Conservation (phyloP, 2,888 invertebrate species). For the Vandiemenella viatica region DNA sequence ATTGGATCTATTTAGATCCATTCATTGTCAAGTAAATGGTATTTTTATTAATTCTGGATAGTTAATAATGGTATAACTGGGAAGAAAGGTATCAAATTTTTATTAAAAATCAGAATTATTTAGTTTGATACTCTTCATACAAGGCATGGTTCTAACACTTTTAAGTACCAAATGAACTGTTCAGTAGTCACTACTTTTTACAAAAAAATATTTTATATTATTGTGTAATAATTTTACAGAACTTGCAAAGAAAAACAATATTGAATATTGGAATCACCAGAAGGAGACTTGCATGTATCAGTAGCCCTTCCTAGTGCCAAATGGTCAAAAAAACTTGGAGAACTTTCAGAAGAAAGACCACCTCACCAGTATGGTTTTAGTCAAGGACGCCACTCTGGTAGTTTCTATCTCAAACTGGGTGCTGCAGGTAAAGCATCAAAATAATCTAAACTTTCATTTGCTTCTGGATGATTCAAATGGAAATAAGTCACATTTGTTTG, state of each 20-base stretch:
- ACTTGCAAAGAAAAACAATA: conserved; percentile 7
- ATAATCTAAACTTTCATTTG: background rate
- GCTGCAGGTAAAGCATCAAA: conserved; percentile 54
- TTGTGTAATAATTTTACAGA: background rate
- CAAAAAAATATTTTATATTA: no score
- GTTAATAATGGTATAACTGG: no score
- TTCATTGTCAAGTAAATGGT: no score
- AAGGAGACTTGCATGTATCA: conserved; percentile 23
- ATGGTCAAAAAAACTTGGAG: conserved; percentile 20
- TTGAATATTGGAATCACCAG: conserved; percentile 22
- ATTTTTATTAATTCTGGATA: no score
- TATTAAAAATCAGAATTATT: no score
- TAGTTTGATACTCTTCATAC: no score
- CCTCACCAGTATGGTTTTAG: conserved; percentile 45
- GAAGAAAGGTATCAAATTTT: no score
- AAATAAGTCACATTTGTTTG: background rate
- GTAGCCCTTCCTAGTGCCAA: conserved; percentile 27
- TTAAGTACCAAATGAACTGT: no score
- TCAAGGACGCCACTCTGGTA: conserved; percentile 52
- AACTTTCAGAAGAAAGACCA: conserved; percentile 19
- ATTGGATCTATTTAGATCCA: no score
- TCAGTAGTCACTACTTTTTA: no score
- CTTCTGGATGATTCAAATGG: background rate
- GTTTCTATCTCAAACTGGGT: conserved; percentile 57
- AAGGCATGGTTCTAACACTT: no score